phyloP scores from a whole-genome alignment of 2,113 vertebrate species.

The Ictidomys tridecemlineatus region DNA sequence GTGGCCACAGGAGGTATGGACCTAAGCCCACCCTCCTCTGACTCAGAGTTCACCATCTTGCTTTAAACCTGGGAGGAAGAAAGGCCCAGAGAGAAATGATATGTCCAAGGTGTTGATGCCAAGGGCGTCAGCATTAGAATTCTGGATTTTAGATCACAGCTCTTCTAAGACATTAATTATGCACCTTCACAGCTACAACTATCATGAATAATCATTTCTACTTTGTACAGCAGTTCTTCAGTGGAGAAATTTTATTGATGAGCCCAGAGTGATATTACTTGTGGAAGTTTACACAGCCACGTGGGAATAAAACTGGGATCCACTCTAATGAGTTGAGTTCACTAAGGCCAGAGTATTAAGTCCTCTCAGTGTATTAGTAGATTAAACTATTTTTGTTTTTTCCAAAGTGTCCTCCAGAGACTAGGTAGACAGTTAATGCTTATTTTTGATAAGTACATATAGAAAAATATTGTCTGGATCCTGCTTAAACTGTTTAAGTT shows the following conservation, averaged over 20 bases:
- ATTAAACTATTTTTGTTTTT: not conserved
- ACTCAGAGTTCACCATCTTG: not conserved
- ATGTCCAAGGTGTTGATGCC: not conserved
- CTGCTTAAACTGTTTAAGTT: not conserved
- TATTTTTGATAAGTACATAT: not conserved
- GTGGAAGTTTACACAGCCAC: not conserved
- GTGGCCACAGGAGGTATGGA: constrained; percentile 45
- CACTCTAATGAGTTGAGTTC: not conserved
- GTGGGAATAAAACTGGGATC: not conserved
- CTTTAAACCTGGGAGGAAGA: not conserved
- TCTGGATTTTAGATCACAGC: not conserved
- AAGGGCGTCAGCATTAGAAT: not conserved
- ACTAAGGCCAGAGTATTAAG: not conserved
- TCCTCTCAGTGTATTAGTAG: not conserved
- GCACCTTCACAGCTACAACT: not conserved
- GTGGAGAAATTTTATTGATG: not conserved
- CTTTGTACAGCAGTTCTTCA: not conserved
- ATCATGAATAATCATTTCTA: not conserved
- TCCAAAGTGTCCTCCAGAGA: not conserved
- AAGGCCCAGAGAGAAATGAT: not conserved
- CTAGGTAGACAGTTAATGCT: not conserved
- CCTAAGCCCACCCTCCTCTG: not conserved
- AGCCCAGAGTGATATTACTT: not conserved
- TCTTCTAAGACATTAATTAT: not conserved
- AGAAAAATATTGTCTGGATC: not conserved